A percentile compares a stretch with the other conserved stretches of the same genome.
These are phyloP conservation scores for Asarcornis scutulata DNA, from an alignment of 2,113 vertebrate species.

Conservation along the genomic window DNA sequence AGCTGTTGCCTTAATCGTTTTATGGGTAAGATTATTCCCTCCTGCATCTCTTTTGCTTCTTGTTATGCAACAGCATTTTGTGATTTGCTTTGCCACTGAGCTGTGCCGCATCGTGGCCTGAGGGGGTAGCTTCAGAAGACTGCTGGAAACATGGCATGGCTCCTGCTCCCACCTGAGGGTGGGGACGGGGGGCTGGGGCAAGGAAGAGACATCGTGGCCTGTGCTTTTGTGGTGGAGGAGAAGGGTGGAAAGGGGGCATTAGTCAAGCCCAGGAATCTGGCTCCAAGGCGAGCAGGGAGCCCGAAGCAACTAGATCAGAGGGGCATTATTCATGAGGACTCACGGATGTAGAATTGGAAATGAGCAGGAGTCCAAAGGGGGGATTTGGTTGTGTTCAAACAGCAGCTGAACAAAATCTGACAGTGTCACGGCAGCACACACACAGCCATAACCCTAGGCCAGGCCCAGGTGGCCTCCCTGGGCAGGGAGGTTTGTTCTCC, in stretches of 20 bases:
- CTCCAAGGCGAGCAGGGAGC: background rate
- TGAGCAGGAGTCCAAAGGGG: background rate
- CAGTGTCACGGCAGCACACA: background rate
- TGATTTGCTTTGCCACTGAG: background rate
- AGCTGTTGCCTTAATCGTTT: background rate
- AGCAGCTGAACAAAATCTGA: background rate
- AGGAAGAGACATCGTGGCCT: background rate
- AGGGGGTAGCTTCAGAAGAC: background rate
- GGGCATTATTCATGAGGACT: slow-evolving; percentile 18
- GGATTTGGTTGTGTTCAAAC: background rate
- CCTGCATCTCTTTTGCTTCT: background rate
- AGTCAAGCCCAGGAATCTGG: background rate
- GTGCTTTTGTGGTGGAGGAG: background rate
- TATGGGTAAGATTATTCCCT: background rate
- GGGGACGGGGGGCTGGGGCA: background rate
- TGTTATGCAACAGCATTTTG: background rate
- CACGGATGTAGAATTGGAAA: slow-evolving; percentile 11
- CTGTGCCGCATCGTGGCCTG: background rate
- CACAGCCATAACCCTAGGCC: background rate
- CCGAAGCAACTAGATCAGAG: background rate
- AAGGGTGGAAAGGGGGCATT: background rate
- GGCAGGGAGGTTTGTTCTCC: background rate
- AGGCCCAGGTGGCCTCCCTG: background rate
- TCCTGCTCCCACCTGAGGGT: background rate
- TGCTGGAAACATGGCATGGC: background rate